Conservation (phyloP, 1,140 invertebrate genomes). For the Bombus impatiens region DNA sequence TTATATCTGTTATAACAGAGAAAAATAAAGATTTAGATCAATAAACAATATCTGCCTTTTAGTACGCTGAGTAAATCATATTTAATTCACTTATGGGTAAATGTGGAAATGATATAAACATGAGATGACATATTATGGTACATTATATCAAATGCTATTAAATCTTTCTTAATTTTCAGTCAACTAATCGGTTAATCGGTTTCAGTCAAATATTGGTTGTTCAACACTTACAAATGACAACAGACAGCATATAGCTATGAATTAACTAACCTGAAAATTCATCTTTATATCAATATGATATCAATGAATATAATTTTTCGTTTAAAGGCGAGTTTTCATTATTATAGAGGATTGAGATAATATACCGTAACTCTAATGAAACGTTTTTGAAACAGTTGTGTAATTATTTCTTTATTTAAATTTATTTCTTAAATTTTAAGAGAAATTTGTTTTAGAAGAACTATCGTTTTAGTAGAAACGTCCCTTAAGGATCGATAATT, state of each 20-base stretch:
- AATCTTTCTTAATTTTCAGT: background rate
- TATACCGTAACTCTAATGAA: background rate
- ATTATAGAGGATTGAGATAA: background rate
- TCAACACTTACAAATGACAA: background rate
- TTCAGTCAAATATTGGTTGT: background rate
- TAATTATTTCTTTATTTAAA: background rate
- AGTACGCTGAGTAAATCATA: background rate
- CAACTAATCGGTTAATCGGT: background rate
- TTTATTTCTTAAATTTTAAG: too few relatives aligned
- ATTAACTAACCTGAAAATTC: background rate
- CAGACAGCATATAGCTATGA: background rate
- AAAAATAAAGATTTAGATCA: background rate
- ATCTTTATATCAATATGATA: background rate
- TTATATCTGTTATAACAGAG: background rate
- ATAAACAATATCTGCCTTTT: background rate
- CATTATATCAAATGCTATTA: background rate
- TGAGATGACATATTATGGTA: background rate
- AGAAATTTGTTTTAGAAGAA: background rate
- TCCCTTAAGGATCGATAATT: constrained; percentile 14
- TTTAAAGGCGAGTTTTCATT: background rate
- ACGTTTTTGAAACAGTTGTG: background rate
- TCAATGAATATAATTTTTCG: background rate
- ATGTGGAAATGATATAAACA: background rate
- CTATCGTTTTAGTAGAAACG: background rate
- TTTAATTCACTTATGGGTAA: background rate